Percentiles rank a stretch among this genome's conserved stretches.
These are phyloP conservation scores for Dynastes grantii DNA, from an alignment of 2,888 invertebrate genomes.

Conservation along the genomic window DNA sequence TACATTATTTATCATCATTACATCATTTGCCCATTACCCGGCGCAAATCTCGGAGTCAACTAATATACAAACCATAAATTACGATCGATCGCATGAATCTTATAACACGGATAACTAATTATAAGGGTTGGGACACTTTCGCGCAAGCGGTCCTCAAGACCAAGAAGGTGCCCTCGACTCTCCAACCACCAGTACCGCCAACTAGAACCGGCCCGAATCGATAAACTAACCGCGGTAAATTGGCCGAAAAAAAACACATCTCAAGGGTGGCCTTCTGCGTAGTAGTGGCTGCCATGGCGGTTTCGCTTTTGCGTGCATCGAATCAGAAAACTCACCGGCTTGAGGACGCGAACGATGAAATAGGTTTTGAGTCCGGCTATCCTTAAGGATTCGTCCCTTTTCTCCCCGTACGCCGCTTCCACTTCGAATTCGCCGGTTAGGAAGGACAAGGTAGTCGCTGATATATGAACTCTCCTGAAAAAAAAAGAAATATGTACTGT, in stretches of 20 bases:
- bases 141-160: constrained; percentile 15
- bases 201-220: constrained; percentile 2
- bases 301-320: constrained; percentile 2
- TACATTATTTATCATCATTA: constrained; percentile 4
- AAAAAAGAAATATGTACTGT: constrained; percentile 44
- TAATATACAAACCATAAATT: neutral
- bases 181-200: neutral
- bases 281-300: neutral
- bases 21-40: neutral
- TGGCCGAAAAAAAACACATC: constrained; percentile 10
- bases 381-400: constrained; percentile 91
- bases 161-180: neutral
- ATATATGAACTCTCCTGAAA: constrained; percentile 92
- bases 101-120: constrained; percentile 15
- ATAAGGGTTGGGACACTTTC: neutral
- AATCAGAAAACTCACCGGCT: constrained; percentile 77
- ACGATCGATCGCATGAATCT: neutral
- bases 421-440: constrained; percentile 94
- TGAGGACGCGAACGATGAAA: constrained; percentile 90
- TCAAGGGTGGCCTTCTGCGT: neutral
- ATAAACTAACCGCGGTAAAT: constrained; percentile 13
- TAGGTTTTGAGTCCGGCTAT: constrained; percentile 93
- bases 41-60: neutral
- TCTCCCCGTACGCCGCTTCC: constrained; percentile 91
- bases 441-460: constrained; percentile 90